Base-by-base conservation (phyloP, 2,113 vertebrate genomes). In the Tenrec ecaudatus region DNA sequence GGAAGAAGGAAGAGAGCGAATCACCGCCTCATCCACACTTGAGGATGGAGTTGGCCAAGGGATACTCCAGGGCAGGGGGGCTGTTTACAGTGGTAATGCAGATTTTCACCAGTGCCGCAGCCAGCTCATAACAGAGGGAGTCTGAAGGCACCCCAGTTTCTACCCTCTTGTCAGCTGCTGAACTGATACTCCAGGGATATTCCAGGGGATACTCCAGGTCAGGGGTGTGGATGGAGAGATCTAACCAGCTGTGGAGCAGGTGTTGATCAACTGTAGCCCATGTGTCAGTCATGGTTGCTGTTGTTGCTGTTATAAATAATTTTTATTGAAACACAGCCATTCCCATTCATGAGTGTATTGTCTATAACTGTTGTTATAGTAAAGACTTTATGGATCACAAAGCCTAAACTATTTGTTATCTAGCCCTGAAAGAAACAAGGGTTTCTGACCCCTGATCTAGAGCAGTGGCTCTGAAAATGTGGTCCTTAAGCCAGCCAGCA, bases 11-110 rank as follows among this genome's bases (percentile, higher is more conserved):
- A 76, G 6, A 88, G 23, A 60, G 47, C 57, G 12, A 23, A 71
- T 40, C 47, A 33, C 58, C 31, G 16, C 22, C 11, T 12, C 17
- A n/a, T 4, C 0, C 23, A 19, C 1, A 0, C 66, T 5, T 17
- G 22, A 36, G 38, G 14, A 11, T 16, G 25, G 11, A 33, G 25
- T 17, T 3, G 4, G 36, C 71, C 58, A 40, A 76, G 68, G 40
- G n/a, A 1, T 19, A 25, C 15, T 73, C 66, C 40, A 53, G 22
- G 90, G 22, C 33, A 75, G 53, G n/a, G 22, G 0, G 14, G 88
- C 47, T 71, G 60, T 9, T 82, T 66, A 2, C 62, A 36, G 19
- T 16, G 38, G 36, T 87, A 53, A 16, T 22, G 6, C 20, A 68
- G 57, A 43, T 25, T 10, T 29, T 60, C 6, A 4, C 10, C 19